These are phyloP conservation scores for Temnothorax ravouxi DNA, from an alignment of 2,888 invertebrate species.

Conservation along the genomic window DNA sequence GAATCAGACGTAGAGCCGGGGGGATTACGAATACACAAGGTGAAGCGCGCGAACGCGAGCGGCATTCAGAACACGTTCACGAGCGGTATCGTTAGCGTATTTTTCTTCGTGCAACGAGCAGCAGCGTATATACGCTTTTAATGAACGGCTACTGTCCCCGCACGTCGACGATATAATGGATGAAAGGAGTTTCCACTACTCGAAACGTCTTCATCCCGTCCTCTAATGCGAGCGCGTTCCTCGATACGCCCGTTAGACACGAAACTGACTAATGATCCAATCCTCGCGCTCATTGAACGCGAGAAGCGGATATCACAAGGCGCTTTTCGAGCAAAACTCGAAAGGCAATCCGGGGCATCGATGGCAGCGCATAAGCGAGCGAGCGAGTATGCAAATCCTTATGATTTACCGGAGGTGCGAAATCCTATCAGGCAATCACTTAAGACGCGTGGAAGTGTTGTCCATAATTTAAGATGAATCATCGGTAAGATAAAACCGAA, in stretches of 20 bases:
- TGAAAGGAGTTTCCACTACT: slow-evolving; percentile 74
- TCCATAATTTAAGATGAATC: slow-evolving; percentile 43
- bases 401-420: slow-evolving; percentile 31
- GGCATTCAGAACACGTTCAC: slow-evolving; percentile 78
- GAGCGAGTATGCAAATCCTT: slow-evolving; percentile 24
- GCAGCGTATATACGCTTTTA: slow-evolving; percentile 80
- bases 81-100: slow-evolving; percentile 83
- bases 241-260: slow-evolving; percentile 59
- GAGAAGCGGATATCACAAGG: slow-evolving; percentile 21
- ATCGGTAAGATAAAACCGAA: slow-evolving; percentile 46
- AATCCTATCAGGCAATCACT: slow-evolving; percentile 39
- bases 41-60: slow-evolving; percentile 62
- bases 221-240: slow-evolving; percentile 51
- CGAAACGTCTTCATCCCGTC: slow-evolving; percentile 72
- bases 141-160: slow-evolving; percentile 82
- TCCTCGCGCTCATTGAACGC: slow-evolving; percentile 40
- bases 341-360: slow-evolving; percentile 20
- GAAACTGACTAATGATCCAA: slow-evolving; percentile 62
- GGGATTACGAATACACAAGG: slow-evolving; percentile 77
- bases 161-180: slow-evolving; percentile 73
- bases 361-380: not conserved
- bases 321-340: slow-evolving; percentile 20
- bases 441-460: slow-evolving; percentile 41
- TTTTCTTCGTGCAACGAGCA: slow-evolving; percentile 79
- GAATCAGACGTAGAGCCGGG: slow-evolving; percentile 69